phyloP scores from a whole-genome alignment of 2,888 invertebrate genomes.

The Malachius bipustulatus region DNA sequence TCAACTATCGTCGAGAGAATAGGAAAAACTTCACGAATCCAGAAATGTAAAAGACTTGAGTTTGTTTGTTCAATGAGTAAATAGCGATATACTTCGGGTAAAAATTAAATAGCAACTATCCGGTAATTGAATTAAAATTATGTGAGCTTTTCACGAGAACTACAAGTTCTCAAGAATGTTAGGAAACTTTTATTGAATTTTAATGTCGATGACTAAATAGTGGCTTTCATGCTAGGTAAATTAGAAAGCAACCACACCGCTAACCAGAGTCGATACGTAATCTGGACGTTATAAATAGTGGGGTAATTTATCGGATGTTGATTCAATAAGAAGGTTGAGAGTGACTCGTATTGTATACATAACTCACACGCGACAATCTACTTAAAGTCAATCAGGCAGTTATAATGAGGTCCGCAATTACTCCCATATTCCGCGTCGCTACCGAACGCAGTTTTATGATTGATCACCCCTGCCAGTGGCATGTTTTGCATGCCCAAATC shows the following conservation, averaged over 20 bases:
- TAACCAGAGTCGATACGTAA: neutral
- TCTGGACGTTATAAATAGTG: constrained; percentile 1
- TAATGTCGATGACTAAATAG: constrained; percentile 1
- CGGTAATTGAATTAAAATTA: too few species aligned
- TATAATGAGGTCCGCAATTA: constrained; percentile 1
- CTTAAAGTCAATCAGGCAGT: constrained; percentile 2
- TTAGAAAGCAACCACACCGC: too few species aligned
- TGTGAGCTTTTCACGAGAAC: too few species aligned
- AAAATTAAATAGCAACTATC: too few species aligned
- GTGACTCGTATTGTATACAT: neutral
- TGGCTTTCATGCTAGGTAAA: neutral
- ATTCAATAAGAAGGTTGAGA: neutral
- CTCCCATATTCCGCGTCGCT: neutral
- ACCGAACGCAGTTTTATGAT: neutral
- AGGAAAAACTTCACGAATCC: too few species aligned
- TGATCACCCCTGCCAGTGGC: neutral
- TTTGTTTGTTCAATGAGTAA: too few species aligned
- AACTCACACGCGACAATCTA: neutral
- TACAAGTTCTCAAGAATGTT: too few species aligned
- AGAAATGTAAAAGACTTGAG: too few species aligned
- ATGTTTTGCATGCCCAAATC: neutral
- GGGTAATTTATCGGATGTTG: constrained; percentile 2
- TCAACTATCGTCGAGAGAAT: too few species aligned
- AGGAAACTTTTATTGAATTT: too few species aligned
- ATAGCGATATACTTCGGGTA: too few species aligned